Base-by-base conservation (phyloP, 2,888 invertebrate species). In the Leucophenga maculata region DNA sequence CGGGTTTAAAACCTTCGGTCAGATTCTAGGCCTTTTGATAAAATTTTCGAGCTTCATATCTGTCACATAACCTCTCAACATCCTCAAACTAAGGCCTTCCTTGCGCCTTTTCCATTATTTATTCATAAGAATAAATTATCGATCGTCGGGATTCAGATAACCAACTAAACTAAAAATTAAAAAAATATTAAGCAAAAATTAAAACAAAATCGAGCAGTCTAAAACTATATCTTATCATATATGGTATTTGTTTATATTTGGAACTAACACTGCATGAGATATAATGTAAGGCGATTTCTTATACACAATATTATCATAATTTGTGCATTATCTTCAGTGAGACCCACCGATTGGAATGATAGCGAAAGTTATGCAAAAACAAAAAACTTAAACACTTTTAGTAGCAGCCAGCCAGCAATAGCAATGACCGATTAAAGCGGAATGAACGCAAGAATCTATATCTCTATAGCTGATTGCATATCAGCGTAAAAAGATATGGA, bases 141-240 rank as follows among this genome's bases (percentile, higher is more conserved):
- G 11, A 20, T 18, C 20, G 18, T 44, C 4, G 20, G 62, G 9
- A 64, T 48, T 48, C 46, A 64, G 44, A 64, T 22, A n/a, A 64
- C 13, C 6, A 13, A 8, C n/a, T 18, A n/a, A 14, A 14, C 1
- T 50, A 6, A 6, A 46, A 46, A 46, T 13, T 6, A 26, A 26
- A 13, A 39, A 20, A 68, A 68, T 50, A 39, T 62, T 65, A 46
- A 74, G 13, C n/a, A 71, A 69, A 69, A 70, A 72, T 69, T 70
- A 71, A 69, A 48, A 8, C 59, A 72, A 14, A 66, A 44, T n/a
- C 69, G 69, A 62, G 32, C 39, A 65, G 71, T 69, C 50, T 50
- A 50, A 50, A 73, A 73, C 75, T 75, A 77, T 81, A 83, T 79
- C 80, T 81, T 78, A 81, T 84, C 79, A 71, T 69, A 64, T n/a